Base-by-base conservation (phyloP, 2,888 invertebrate species). In the Drosophila hamatofila region DNA sequence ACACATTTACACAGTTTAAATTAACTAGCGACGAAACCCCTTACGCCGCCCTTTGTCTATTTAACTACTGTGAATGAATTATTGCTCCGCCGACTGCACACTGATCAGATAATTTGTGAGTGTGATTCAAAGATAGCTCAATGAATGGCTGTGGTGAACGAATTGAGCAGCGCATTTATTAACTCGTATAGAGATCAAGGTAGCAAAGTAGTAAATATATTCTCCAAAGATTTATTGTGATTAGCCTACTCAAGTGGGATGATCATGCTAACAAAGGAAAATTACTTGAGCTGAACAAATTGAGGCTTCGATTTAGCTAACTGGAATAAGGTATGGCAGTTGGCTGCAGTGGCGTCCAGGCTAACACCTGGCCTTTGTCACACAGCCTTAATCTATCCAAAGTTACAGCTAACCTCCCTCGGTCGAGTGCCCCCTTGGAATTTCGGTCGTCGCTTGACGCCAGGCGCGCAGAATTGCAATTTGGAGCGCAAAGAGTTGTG, bases 1-100 rank as follows among this genome's bases (percentile, higher is more conserved):
- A 68, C 75, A 88, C 80, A 83, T 80, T 88, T 88, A 75, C 86
- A 88, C 83, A 83, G 83, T 72, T 86, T 75, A 72, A 86, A 83
- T 83, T 70, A 86, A 80, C 72, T 59, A 57, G 66, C 75, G 63
- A 72, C 72, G 58, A 71, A 56, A 33, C 18, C n/a, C 21, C 25
- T 11, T 9, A 1, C 44, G 11, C 11, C n/a, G 27, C 21, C 21
- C 21, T 3, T 18, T 23, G 55, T 35, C 58, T 23, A 30, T 56
- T 21, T 46, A 21, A 51, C 21, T 21, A 35, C 35, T 59, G 37
- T 75, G 78, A 81, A 81, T 81, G 80, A 80, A 75, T 72, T 66
- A 71, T 66, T 54, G 75, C 61, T 44, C 41, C 55, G 44, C 12
- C 67, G 63, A 51, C 57, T 70, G 71, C 57, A 37, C 61, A 69